Evolutionary conservation across 2,888 invertebrate genomes (phyloP).

Genomic region (Pediacus dermestoides): DNA sequence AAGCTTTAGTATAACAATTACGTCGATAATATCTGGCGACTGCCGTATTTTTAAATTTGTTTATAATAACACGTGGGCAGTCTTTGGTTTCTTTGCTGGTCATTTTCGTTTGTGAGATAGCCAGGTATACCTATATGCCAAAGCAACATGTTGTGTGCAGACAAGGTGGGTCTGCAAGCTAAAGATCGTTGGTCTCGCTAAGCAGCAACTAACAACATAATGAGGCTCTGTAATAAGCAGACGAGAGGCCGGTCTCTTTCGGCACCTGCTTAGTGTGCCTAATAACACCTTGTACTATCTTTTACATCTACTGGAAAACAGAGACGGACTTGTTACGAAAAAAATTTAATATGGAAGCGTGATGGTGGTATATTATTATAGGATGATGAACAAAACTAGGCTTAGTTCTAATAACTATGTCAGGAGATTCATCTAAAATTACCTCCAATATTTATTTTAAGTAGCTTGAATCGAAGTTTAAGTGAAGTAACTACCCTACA

Average conservation of each 20-base stretch:
- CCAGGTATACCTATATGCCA: neutral
- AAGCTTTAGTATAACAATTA: conserved; percentile 17
- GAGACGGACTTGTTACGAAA: too few relatives aligned
- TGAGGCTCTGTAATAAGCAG: conserved; percentile 46
- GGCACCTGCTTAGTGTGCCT: conserved; percentile 49
- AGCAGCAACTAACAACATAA: conserved; percentile 49
- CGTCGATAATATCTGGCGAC: conserved; percentile 22
- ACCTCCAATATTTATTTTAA: too few relatives aligned
- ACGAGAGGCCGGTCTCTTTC: conserved; percentile 46
- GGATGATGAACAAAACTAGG: too few relatives aligned
- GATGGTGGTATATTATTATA: too few relatives aligned
- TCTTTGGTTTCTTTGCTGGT: conserved; percentile 3
- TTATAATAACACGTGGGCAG: conserved; percentile 24
- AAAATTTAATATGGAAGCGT: too few relatives aligned
- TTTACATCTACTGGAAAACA: too few relatives aligned
- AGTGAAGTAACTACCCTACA: too few relatives aligned
- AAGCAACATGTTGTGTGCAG: conserved; percentile 1
- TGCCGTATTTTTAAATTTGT: conserved; percentile 21
- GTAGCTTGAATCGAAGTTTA: too few relatives aligned
- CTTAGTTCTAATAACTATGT: too few relatives aligned
- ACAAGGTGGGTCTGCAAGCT: conserved; percentile 5
- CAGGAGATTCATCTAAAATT: too few relatives aligned
- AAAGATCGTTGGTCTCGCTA: conserved; percentile 32
- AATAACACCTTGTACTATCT: conserved; percentile 50
- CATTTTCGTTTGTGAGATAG: conserved; percentile 1